Evolutionary conservation across 2,797 vertebrate species (phyloP), one percentile per base, ranked within the genome.

Genomic region (Spea hammondii): DNA sequence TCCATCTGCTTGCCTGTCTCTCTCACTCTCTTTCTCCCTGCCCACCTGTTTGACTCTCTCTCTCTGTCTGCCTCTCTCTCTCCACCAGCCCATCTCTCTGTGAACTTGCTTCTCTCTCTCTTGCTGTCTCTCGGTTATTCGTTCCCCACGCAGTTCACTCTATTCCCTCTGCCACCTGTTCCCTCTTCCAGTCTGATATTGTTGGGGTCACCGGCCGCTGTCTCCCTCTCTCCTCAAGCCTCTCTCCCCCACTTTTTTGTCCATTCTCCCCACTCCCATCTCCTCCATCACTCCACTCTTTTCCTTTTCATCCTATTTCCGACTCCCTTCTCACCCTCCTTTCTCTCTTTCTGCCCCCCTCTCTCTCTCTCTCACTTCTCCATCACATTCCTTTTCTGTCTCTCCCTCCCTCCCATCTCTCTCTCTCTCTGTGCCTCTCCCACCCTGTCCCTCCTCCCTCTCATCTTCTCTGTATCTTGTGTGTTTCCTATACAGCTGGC

Each of bases 241-340:
- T 59, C 71, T 62, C 60, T 79, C 84, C 77, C 79, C 59, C 69
- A 70, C 70, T 79, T 59, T 72, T 74, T 44, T 55, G 53, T 85
- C 79, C 79, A 54, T 13, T 55, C 76, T 48, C 48, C 17, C 57
- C 13, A 70, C 80, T 74, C 72, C 46, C 46, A 8, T 14, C 66
- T 68, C 55, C 5, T 70, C 14, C 14, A n/a, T 53, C 51, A 13
- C 48, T 12, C 57, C 4, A 32, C 7, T 6, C 12, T 14, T 49
- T n/a, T 46, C 13, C 10, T n/a, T 1, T 65, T 49, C 49, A 5
- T 65, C 1, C 4, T 59, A 2, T 17, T 32, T 32, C 32, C 3
- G 32, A 32, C 32, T 10, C 12, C 12, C 6, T 14, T 3, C 8
- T 10, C 14, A 50, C 6, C 11, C 48, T 51, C n/a, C 14, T 64